phyloP scores from a whole-genome alignment of 2,888 invertebrate species.

The Aphidius colemani region DNA sequence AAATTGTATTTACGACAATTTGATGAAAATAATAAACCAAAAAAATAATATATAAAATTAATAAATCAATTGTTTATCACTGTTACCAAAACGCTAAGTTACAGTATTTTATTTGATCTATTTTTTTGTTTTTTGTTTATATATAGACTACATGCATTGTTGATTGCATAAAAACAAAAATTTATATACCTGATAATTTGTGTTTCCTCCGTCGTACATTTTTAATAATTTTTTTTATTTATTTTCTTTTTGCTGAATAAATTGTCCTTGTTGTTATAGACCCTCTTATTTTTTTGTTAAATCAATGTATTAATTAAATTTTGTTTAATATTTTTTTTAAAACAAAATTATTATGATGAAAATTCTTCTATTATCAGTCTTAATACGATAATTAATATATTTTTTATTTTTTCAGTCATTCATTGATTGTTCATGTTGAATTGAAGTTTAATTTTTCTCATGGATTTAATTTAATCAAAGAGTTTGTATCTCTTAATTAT shows the following conservation, averaged over 20 bases:
- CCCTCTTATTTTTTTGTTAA: slow-evolving; percentile 12
- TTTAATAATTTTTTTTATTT: slow-evolving; percentile 32
- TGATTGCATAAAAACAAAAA: slow-evolving; percentile 28
- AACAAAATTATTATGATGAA: neutral
- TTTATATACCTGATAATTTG: slow-evolving; percentile 55
- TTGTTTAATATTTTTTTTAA: too few species aligned
- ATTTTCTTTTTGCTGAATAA: slow-evolving; percentile 11
- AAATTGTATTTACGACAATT: too few species aligned
- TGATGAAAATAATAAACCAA: too few species aligned
- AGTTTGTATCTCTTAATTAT: slow-evolving; percentile 2
- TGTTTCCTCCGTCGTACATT: slow-evolving; percentile 58
- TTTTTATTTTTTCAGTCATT: slow-evolving; percentile 18
- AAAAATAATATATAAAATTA: too few species aligned
- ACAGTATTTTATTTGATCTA: neutral
- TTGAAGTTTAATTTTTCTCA: slow-evolving; percentile 50
- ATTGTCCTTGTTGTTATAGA: slow-evolving; percentile 9
- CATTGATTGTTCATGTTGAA: slow-evolving; percentile 5
- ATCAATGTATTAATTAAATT: too few species aligned
- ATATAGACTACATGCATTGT: slow-evolving; percentile 26
- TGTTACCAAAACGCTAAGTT: too few species aligned
- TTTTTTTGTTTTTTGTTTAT: slow-evolving; percentile 6
- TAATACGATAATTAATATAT: slow-evolving; percentile 10
- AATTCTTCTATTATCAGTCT: too few species aligned
- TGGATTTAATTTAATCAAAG: slow-evolving; percentile 11
- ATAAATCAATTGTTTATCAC: too few species aligned